Base-by-base conservation (phyloP, 1,140 invertebrate genomes). In the Trialeurodes vaporariorum region DNA sequence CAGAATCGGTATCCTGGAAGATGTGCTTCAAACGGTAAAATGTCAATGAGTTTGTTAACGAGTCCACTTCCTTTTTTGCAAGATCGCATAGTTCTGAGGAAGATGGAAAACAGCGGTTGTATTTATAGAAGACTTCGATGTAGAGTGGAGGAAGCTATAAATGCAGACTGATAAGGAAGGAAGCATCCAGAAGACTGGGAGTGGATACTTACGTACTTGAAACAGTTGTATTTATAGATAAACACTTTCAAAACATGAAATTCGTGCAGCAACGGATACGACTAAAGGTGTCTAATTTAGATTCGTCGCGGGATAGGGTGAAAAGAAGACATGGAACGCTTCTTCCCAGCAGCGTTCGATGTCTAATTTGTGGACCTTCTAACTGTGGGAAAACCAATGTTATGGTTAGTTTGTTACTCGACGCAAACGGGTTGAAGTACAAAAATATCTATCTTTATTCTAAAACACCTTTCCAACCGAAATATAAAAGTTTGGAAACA, bases 1-100 rank as follows among this genome's bases (percentile, higher is more conserved):
- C 79, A 80, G 68, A 75, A 81, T 40, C 77, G n/a, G n/a, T 67
- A 67, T 23, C 76, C 76, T 5, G 79, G 78, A 26, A 81, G 63
- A 72, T 82, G 76, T 60, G 80, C 40, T 74, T 82, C 79, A 27
- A 78, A 60, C 5, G 79, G 78, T 27, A 81, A 66, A 27, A 74
- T 75, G 72, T 81, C 76, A 25, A 80, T 79, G 22, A 76, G 24
- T 34, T 61, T 73, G 68, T 80, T 78, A 22, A 77, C 11, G 11
- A 77, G 11, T 22, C 73, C 73, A 59, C 65, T 67, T 25, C 71
- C 69, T 22, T 67, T 67, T 69, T 24, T 67, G 2, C 22, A 21
- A 12, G 23, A 23, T 13, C 1, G 1, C 17, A n/a, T n/a, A n/a
- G 2, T 62, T 63, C 59, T 40, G 59, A 24, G 12, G 26, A 23